Base-by-base conservation (phyloP, 2,113 vertebrate species). In the Periophthalmus modestus region DNA sequence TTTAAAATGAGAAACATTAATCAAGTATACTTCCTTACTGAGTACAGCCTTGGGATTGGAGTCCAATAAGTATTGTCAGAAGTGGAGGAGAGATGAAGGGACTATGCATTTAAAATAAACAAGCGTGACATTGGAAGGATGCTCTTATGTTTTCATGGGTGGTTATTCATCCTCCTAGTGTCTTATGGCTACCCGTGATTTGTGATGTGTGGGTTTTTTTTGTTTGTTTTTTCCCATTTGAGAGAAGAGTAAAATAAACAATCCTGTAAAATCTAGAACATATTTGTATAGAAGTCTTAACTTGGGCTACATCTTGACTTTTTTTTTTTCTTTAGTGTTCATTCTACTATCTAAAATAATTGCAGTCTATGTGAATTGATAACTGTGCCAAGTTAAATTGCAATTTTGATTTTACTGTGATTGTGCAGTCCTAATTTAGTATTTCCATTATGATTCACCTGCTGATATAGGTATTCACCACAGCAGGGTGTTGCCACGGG, bases 11-110 rank as follows among this genome's bases (percentile, higher is more conserved):
- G 24, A 68, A 47, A 34, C 43, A 68, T 43, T 46, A 21, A 72
- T 78, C 62, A 77, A 50, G 33, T 13, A 23, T 18, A 36, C 34
- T 36, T 7, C 11, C 5, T 75, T 19, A 55, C 39, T 43, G 34
- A 79, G 84, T 62, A 70, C 39, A 68, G 46, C 84, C 75, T 74
- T 75, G 33, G 46, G 59, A 28, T 28, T 28, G 28, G 28, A 58
- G 69, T 24, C 67, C 61, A 68, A 19, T 28, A 28, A 50, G n/a
- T 3, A 13, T 61, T 16, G 6, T 34, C 33, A n/a, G 65, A 66
- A 24, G 7, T 16, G n/a, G 39, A 16, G n/a, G 39, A 16, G n/a
- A 50, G 76, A 61, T 71, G 69, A 62, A 3, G 62, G 71, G 34
- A 63, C 13, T 28, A 23, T 52, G 3, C 39, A 59, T 18, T 46